Conservation (phyloP, 35 echinoderm and acorn worm species). For the Diadema setosum region DNA sequence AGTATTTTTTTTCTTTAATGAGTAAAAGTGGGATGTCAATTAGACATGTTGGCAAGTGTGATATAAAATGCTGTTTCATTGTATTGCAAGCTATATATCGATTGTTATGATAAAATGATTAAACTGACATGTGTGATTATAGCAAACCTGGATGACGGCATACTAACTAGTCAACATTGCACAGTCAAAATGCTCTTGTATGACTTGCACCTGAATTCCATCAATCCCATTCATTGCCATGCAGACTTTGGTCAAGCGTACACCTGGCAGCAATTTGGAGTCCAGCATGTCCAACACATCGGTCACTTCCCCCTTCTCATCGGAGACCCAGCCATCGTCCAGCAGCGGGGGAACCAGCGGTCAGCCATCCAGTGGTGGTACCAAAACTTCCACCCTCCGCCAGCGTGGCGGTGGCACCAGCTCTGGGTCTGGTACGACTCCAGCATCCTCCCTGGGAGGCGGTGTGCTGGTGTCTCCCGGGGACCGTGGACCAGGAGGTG, state of each 20-base stretch:
- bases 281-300: constrained; percentile 78
- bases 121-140: too few relatives aligned
- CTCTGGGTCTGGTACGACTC: not conserved
- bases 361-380: not conserved
- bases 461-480: constrained; percentile 39
- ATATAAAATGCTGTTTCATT: too few relatives aligned
- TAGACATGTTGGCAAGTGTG: too few relatives aligned
- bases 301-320: constrained; percentile 80
- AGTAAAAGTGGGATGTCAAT: too few relatives aligned
- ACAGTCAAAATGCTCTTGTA: too few relatives aligned
- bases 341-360: not conserved
- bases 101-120: too few relatives aligned
- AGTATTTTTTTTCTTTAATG: too few relatives aligned
- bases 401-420: constrained; percentile 20
- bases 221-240: not conserved
- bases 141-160: too few relatives aligned
- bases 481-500: constrained; percentile 6
- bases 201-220: too few relatives aligned
- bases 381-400: not conserved
- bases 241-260: constrained; percentile 85
- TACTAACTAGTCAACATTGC: too few relatives aligned
- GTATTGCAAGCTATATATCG: too few relatives aligned
- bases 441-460: constrained; percentile 14
- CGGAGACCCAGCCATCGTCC: not conserved
- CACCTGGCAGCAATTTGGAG: constrained; percentile 87